These are phyloP conservation scores for Coenonympha glycerion DNA, from an alignment of 2,888 invertebrate genomes.

Conservation along the genomic window DNA sequence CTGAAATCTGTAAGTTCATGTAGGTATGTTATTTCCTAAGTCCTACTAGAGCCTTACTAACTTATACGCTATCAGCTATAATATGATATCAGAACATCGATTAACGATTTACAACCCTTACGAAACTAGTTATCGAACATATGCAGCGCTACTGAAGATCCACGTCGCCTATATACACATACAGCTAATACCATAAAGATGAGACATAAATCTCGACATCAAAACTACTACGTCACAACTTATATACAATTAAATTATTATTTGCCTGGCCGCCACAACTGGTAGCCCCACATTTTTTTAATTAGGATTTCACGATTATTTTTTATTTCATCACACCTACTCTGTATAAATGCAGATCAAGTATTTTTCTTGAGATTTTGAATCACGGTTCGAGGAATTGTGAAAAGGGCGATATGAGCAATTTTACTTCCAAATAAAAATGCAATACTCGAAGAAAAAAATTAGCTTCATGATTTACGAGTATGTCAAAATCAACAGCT, in stretches of 20 bases:
- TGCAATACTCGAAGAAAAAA: neutral
- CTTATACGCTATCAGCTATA: too few relatives aligned
- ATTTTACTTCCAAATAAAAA: neutral
- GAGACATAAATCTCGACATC: conserved; percentile 47
- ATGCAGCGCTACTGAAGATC: too few relatives aligned
- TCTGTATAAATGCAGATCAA: neutral
- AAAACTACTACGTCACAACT: conserved; percentile 43
- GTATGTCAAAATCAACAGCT: too few relatives aligned
- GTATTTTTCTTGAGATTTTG: neutral
- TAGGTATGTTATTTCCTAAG: too few relatives aligned
- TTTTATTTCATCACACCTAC: neutral
- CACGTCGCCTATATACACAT: neutral
- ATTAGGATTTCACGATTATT: neutral
- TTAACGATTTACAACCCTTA: too few relatives aligned
- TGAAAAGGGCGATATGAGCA: neutral
- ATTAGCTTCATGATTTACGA: neutral
- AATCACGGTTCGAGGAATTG: neutral
- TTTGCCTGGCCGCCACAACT: conserved; percentile 17
- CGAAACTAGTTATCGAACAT: too few relatives aligned
- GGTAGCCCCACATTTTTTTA: neutral
- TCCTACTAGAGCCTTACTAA: too few relatives aligned
- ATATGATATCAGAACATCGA: too few relatives aligned
- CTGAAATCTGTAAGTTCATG: too few relatives aligned
- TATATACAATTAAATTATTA: too few relatives aligned
- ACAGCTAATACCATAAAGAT: conserved; percentile 41